phyloP scores from a whole-genome alignment of 2,797 vertebrate species.

The Natrix natrix region DNA sequence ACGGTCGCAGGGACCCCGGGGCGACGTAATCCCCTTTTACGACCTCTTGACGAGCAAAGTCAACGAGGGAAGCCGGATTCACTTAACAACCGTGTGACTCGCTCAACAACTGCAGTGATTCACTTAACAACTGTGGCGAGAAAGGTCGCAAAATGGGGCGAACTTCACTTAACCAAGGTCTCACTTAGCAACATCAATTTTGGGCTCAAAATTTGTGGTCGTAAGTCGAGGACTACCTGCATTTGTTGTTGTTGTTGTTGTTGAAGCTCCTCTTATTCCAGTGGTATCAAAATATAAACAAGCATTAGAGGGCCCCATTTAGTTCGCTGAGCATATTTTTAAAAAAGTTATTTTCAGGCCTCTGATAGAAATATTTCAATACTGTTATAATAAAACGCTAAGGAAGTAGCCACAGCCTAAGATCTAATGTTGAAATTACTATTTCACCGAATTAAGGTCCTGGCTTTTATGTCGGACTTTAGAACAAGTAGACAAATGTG shows the following conservation, averaged over 20 bases:
- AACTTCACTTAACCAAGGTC: not conserved
- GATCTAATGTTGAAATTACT: slow-evolving; percentile 34
- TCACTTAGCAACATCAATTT: not conserved
- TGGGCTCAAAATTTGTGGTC: not conserved
- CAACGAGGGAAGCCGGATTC: not conserved
- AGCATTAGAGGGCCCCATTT: not conserved
- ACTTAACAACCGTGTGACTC: too few relatives aligned
- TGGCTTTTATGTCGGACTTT: not conserved
- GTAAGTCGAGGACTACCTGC: not conserved
- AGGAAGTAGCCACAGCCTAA: slow-evolving; percentile 50
- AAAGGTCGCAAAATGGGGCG: not conserved
- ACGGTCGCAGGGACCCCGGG: not conserved
- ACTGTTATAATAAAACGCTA: slow-evolving; percentile 27
- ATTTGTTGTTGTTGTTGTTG: not conserved
- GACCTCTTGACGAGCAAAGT: not conserved
- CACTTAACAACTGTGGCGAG: not conserved
- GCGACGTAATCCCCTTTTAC: not conserved
- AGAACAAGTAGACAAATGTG: not conserved
- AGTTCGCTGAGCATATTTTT: not conserved
- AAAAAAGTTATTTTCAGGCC: slow-evolving; percentile 17
- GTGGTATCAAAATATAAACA: not conserved
- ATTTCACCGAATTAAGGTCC: slow-evolving; percentile 32
- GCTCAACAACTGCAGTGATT: too few relatives aligned
- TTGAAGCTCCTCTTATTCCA: not conserved
- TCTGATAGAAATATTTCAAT: slow-evolving; percentile 50